phyloP scores from a whole-genome alignment of 2,888 invertebrate genomes.

The Teinopalpus imperialis region DNA sequence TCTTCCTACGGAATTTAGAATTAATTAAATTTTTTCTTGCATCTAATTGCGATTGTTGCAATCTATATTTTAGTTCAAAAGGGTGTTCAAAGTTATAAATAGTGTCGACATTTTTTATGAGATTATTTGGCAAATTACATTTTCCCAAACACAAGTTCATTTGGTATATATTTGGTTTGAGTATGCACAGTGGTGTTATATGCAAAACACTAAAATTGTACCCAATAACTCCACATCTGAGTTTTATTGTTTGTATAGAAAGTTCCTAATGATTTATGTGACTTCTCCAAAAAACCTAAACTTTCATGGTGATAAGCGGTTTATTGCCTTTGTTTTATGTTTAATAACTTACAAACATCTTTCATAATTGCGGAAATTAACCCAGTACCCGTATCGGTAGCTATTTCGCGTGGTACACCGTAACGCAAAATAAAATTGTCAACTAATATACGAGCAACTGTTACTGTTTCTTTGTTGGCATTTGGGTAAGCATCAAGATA shows the following conservation, averaged over 20 bases:
- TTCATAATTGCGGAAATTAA: not conserved
- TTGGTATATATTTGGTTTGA: no score
- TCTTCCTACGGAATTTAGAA: not conserved
- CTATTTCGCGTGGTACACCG: not conserved
- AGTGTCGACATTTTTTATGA: no score
- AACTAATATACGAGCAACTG: not conserved
- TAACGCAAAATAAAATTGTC: not conserved
- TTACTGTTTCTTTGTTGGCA: not conserved
- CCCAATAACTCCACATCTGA: not conserved
- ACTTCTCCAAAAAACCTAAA: no score
- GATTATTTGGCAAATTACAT: no score
- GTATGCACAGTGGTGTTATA: not conserved
- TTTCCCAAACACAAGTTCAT: no score
- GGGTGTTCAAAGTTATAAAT: not conserved
- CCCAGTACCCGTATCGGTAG: not conserved
- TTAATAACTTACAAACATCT: not conserved
- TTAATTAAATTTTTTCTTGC: not conserved
- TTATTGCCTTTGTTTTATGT: not conserved
- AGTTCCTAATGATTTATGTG: not conserved
- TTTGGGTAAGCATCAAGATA: not conserved
- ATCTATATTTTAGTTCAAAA: not conserved
- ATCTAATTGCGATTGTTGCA: not conserved
- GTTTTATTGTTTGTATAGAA: no score
- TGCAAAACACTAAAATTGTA: not conserved
- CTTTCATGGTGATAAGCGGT: not conserved